phyloP scores from a whole-genome alignment of 2,113 vertebrate species.

The Lota lota region DNA sequence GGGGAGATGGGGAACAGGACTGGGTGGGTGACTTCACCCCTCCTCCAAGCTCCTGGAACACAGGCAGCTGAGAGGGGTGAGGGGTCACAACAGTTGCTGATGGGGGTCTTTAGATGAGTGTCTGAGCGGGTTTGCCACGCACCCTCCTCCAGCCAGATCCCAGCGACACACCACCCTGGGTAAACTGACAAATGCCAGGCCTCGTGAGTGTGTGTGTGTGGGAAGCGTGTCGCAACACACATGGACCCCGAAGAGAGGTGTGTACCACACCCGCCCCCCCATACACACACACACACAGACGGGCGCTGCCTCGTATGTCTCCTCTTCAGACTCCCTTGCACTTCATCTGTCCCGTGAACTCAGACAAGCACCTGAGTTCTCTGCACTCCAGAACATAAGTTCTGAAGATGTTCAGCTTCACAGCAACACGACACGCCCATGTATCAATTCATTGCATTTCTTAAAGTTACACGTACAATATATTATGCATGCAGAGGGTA shows the following conservation, averaged over 20 bases:
- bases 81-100: conserved; percentile 59
- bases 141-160: conserved; percentile 11
- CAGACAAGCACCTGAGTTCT: conserved; percentile 13
- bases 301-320: not conserved
- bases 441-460: no score
- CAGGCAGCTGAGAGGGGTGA: conserved; percentile 54
- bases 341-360: not conserved
- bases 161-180: conserved; percentile 60
- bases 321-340: not conserved
- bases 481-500: no score
- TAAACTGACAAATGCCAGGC: conserved; percentile 69
- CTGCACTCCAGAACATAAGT: no score
- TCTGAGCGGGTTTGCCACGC: conserved; percentile 54
- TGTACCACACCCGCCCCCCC: conserved; percentile 31
- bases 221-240: conserved; percentile 35
- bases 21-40: conserved; percentile 40
- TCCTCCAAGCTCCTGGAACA: conserved; percentile 28
- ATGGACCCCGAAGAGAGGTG: conserved; percentile 25
- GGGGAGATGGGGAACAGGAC: not conserved
- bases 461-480: no score
- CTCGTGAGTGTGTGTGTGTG: not conserved
- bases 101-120: conserved; percentile 46
- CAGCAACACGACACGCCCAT: no score
- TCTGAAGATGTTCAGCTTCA: no score
- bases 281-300: conserved; percentile 5